Evolutionary conservation across 2,888 invertebrate species (phyloP).

Genomic region (Eucriotettix oculatus): DNA sequence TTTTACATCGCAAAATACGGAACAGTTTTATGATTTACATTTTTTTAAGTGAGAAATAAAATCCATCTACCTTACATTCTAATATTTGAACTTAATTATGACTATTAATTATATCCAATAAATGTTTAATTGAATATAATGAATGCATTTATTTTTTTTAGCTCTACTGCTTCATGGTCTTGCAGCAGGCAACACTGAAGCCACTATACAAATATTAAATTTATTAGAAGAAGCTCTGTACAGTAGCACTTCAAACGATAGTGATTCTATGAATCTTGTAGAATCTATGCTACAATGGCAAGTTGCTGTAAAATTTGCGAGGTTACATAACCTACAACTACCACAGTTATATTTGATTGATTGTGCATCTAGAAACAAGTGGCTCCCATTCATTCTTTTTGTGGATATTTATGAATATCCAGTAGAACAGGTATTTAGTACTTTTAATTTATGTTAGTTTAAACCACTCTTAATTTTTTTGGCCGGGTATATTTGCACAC

Average conservation of each 20-base stretch:
- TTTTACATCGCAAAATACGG: background rate
- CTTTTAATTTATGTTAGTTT: too few relatives aligned
- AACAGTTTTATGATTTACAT: background rate
- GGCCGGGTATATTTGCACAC: too few relatives aligned
- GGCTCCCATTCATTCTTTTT: conserved; percentile 53
- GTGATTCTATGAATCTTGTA: background rate
- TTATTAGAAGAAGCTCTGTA: conserved; percentile 6
- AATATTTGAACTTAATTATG: too few relatives aligned
- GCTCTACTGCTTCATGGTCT: conserved; percentile 6
- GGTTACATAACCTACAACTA: conserved; percentile 35
- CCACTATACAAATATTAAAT: background rate
- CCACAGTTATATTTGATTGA: conserved; percentile 40
- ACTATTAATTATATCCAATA: too few relatives aligned
- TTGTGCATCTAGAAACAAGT: conserved; percentile 42
- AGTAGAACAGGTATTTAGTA: conserved; percentile 31
- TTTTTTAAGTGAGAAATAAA: background rate
- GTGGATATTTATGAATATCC: conserved; percentile 56
- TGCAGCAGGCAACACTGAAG: background rate
- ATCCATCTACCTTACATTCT: too few relatives aligned
- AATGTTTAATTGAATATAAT: background rate
- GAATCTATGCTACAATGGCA: conserved; percentile 34
- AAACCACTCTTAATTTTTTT: too few relatives aligned
- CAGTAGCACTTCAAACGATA: background rate
- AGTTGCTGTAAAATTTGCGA: conserved; percentile 41
- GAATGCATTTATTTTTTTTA: background rate